phyloP scores from a whole-genome alignment of 1,140 invertebrate species.

The Formica exsecta region DNA sequence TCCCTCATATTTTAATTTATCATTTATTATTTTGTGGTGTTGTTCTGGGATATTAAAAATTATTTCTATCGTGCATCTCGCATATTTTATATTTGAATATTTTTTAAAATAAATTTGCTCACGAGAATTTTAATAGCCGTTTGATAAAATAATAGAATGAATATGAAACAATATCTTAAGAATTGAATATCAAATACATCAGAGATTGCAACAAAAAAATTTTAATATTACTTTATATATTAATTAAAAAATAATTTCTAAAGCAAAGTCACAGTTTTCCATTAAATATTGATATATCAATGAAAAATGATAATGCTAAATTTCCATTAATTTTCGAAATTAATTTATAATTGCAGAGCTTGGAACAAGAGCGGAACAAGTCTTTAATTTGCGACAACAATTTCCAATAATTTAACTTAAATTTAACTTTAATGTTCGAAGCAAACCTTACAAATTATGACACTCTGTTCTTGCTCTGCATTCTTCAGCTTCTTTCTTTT shows the following conservation, averaged over 20 bases:
- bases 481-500: background rate
- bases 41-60: background rate
- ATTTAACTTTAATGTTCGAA: too few species aligned
- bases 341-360: background rate
- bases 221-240: background rate
- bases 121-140: background rate
- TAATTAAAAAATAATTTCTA: background rate
- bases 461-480: background rate
- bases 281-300: background rate
- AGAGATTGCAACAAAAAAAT: background rate
- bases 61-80: background rate
- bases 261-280: background rate
- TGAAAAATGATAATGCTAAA: background rate
- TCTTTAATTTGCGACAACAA: background rate
- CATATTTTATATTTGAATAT: background rate
- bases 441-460: background rate
- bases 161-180: too few species aligned
- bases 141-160: background rate
- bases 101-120: background rate
- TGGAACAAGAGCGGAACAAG: background rate
- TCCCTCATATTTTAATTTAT: background rate
- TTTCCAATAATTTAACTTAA: background rate
- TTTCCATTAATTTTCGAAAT: background rate
- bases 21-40: background rate
- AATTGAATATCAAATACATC: background rate